Evolutionary conservation across 2,113 vertebrate species (phyloP).

Genomic region (Trichechus manatus): DNA sequence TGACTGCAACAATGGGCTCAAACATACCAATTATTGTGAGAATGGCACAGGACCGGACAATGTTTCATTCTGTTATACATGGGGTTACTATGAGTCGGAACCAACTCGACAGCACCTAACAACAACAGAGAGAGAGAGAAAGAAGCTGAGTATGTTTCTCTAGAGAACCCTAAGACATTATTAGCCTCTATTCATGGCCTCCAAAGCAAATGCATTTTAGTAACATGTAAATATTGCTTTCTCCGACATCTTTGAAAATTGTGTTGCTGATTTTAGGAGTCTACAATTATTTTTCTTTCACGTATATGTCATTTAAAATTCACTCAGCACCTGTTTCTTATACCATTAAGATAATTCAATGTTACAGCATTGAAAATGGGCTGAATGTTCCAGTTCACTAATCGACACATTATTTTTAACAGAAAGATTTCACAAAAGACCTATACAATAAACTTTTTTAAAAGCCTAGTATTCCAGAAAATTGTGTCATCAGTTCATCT

Average conservation of each 20-base stretch:
- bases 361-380: not conserved
- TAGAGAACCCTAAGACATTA: too few species aligned
- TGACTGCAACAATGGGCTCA: not conserved
- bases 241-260: not conserved
- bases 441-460: not conserved
- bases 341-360: slow-evolving; percentile 33
- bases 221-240: slow-evolving; percentile 17
- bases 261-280: not conserved
- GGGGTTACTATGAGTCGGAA: not conserved
- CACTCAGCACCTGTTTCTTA: not conserved
- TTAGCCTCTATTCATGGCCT: not conserved
- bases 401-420: not conserved
- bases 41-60: not conserved
- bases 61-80: not conserved
- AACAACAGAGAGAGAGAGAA: not conserved
- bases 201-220: slow-evolving; percentile 15
- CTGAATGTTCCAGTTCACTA: not conserved
- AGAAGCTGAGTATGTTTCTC: not conserved
- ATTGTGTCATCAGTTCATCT: slow-evolving; percentile 43
- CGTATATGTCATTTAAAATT: not conserved
- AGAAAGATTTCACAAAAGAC: slow-evolving; percentile 23
- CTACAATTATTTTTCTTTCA: not conserved
- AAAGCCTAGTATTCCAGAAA: slow-evolving; percentile 41
- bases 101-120: not conserved
- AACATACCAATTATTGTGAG: not conserved